These are phyloP conservation scores for Peromyscus eremicus DNA, from an alignment of 2,797 vertebrate genomes.

Conservation along the genomic window DNA sequence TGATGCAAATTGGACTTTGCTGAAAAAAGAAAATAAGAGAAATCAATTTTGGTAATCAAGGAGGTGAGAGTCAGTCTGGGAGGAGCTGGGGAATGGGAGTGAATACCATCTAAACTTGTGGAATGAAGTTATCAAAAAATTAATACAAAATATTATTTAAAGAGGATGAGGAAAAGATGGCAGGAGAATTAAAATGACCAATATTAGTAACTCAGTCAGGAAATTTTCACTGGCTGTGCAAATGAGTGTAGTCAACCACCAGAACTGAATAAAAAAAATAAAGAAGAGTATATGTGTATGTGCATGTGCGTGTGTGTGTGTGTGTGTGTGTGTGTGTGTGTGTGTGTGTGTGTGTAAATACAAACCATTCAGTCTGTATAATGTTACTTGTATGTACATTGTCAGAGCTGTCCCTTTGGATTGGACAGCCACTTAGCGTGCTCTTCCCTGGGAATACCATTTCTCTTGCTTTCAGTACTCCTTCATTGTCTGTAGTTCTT, in stretches of 20 bases:
- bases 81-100: background rate
- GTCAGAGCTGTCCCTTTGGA: background rate
- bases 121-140: background rate
- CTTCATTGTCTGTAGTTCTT: background rate
- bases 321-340: too few relatives aligned
- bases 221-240: background rate
- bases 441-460: background rate
- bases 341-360: background rate
- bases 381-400: background rate
- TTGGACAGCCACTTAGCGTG: background rate
- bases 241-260: background rate
- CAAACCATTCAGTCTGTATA: background rate
- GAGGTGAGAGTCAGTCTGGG: background rate
- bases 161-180: background rate
- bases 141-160: too few relatives aligned
- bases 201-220: background rate
- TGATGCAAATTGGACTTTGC: background rate
- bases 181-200: conserved; percentile 48
- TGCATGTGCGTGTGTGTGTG: background rate
- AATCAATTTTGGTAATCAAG: background rate
- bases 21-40: background rate
- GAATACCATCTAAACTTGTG: background rate
- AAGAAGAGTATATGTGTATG: too few relatives aligned
- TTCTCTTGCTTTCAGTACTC: background rate
- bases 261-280: background rate